Base-by-base conservation (phyloP, 2,797 vertebrate species). In the Sebastes kiyomatsui region DNA sequence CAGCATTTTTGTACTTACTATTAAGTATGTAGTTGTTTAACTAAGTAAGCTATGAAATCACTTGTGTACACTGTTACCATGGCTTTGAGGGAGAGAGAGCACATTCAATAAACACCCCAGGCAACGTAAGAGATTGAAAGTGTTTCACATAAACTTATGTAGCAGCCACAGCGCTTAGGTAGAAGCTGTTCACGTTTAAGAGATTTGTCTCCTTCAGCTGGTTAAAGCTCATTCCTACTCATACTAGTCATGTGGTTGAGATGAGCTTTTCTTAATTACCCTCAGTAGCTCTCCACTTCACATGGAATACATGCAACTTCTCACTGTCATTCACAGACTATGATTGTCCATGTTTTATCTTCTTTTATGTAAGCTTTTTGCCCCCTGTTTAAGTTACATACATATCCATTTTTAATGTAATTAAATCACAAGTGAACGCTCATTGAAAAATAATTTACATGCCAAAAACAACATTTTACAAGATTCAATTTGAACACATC, bases 251-350 rank as follows among this genome's bases (percentile, higher is more conserved):
- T 81, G 78, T 77, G 73, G 75, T 72, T 64, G 23, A 80, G 69
- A 79, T 75, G 71, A 87, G 76, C 76, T 76, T 76, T 66, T 67
- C 28, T 79, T 85, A 74, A 78, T 79, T 82, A 72, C 59, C 66
- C 52, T 65, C 28, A 65, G 49, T 69, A 46, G 72, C 38, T 70
- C 66, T 72, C 49, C 30, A 38, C 75, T 78, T 70, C 46, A 56
- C 30, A 42, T 22, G 60, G 58, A 70, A 69, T 73, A 67, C 1
- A 1, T 79, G 55, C 22, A 66, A n/a, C 32, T 25, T 30, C n/a
- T 22, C 49, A 22, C n/a, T 25, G 67, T 55, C 60, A 59, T 72
- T 78, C 25, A 49, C 35, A 65, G 33, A 55, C 52, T 46, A 1
- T 30, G 28, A 61, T 12, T 52, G n/a, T 67, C 59, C 27, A 7